phyloP scores from a whole-genome alignment of 2,797 vertebrate species.

The Syngnathus acus region DNA sequence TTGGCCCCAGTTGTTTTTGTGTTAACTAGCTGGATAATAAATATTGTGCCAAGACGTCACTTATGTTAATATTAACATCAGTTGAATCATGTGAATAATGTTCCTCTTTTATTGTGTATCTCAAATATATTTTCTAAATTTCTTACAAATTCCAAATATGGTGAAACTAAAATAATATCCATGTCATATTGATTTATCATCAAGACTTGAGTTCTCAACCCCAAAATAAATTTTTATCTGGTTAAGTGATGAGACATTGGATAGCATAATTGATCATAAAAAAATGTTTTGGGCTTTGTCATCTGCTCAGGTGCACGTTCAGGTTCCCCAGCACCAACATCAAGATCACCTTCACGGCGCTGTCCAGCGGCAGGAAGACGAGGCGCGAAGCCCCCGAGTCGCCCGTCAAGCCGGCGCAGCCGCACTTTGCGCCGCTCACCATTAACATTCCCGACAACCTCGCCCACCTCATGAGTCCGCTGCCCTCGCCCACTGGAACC shows the following conservation, averaged over 20 bases:
- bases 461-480: slow-evolving; percentile 91
- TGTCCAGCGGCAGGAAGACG: slow-evolving; percentile 82
- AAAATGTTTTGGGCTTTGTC: not conserved
- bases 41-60: no score
- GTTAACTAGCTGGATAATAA: no score
- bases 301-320: slow-evolving; percentile 84
- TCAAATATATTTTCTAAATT: not conserved
- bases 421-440: slow-evolving; percentile 92
- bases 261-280: not conserved
- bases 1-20: not conserved
- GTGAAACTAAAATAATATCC: not conserved
- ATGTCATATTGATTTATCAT: no score
- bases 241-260: not conserved
- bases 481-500: slow-evolving; percentile 93
- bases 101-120: no score
- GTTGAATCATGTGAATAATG: no score
- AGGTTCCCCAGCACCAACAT: slow-evolving; percentile 98
- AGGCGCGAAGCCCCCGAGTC: slow-evolving; percentile 86
- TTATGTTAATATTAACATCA: no score
- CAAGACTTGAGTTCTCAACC: not conserved
- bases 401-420: slow-evolving; percentile 86
- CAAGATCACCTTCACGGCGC: slow-evolving; percentile 94
- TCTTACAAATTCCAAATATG: not conserved
- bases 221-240: no score
- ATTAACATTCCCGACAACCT: slow-evolving; percentile 99